Evolutionary conservation across 2,888 invertebrate genomes (phyloP), one percentile per base, ranked within the genome.

Genomic region (Drosophila niveifrons): DNA sequence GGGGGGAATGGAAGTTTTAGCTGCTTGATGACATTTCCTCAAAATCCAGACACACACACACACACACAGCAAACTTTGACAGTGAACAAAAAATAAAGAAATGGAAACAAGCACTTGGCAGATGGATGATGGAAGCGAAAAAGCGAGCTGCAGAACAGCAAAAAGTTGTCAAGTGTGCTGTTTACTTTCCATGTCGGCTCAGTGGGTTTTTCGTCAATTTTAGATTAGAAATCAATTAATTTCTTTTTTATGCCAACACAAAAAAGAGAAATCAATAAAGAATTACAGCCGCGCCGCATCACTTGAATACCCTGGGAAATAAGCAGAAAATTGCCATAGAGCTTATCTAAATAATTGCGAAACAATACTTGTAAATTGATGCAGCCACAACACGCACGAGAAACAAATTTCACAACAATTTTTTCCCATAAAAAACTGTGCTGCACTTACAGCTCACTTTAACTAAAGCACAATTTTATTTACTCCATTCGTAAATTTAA

Each of bases 171-270:
- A 77, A 82, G 66, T 66, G 48, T 55, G 66, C 56, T 73, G 77
- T 79, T 82, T 73, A 71, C 63, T 75, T 69, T 69, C 39, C 3
- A 31, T 61, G 39, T 47, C 56, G 52, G 52, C 41, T 65, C 61
- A 47, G 18, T 59, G 70, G 28, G 46, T 62, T 74, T 74, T 65
- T 36, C 56, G 48, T 29, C 34, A 69, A 68, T 44, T 48, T 68
- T 50, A 77, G 70, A 85, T 82, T 71, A 68, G 78, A 78, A 82
- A 82, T 82, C 86, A 86, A 82, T 82, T 86, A 86, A 78, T 75
- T 80, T 75, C 51, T 47, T 10, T 39, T 55, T 31, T 56, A 10
- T 29, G 47, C 10, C 36, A 29, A 11, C 18, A 47, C 48, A 61
- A 61, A 55, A 23, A 23, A 23, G 23, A 23, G 23, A 69, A 36